These are phyloP conservation scores for Drosophila santomea DNA, from an alignment of 1,140 invertebrate species.

Conservation along the genomic window DNA sequence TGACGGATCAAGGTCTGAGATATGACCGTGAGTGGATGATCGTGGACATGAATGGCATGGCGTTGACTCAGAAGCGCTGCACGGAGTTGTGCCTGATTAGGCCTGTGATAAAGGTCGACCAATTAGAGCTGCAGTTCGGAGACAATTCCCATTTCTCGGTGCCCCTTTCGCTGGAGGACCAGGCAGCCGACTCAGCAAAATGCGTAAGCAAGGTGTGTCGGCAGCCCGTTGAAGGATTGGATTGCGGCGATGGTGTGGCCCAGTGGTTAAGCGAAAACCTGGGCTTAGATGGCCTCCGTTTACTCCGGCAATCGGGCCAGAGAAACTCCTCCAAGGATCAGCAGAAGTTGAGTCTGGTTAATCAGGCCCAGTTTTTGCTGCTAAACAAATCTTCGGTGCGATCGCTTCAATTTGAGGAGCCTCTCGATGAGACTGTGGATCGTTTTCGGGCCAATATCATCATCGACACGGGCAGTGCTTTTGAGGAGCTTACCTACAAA, in stretches of 20 bases:
- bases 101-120: slow-evolving; percentile 87
- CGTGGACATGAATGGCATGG: slow-evolving; percentile 90
- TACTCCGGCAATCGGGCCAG: slow-evolving; percentile 88
- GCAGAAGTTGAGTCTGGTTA: slow-evolving; percentile 88
- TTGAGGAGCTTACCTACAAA: slow-evolving; percentile 92
- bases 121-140: slow-evolving; percentile 88
- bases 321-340: slow-evolving; percentile 34
- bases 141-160: slow-evolving; percentile 18
- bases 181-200: slow-evolving; percentile 80
- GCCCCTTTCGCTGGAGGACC: slow-evolving; percentile 44
- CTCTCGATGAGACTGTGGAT: slow-evolving; percentile 86
- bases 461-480: slow-evolving; percentile 87
- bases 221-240: slow-evolving; percentile 90
- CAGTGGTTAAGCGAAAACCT: slow-evolving; percentile 91
- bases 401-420: slow-evolving; percentile 87
- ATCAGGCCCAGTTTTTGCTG: slow-evolving; percentile 95
- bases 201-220: slow-evolving; percentile 94
- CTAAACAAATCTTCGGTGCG: slow-evolving; percentile 91
- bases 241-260: slow-evolving; percentile 92
- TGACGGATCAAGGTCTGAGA: slow-evolving; percentile 90
- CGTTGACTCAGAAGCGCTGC: slow-evolving; percentile 94
- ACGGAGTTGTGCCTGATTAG: slow-evolving; percentile 92
- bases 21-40: slow-evolving; percentile 98
- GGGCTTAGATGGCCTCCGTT: slow-evolving; percentile 88
- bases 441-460: slow-evolving; percentile 90